Base-by-base conservation (phyloP, 2,888 invertebrate species). In the Ariolimax columbianus region DNA sequence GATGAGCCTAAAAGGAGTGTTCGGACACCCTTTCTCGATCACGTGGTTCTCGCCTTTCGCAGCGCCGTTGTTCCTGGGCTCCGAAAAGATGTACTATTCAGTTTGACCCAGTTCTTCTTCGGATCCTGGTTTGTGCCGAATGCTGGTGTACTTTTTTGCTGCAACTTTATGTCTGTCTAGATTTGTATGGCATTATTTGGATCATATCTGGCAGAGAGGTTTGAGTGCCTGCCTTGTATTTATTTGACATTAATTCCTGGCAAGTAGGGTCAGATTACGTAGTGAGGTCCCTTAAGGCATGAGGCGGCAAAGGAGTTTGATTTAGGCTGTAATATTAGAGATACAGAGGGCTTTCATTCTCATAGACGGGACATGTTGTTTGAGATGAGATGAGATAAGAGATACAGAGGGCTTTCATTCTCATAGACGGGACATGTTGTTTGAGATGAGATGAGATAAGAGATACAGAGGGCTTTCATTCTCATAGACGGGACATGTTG, bases 1-100 rank as follows among this genome's bases (percentile, higher is more conserved):
- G 97, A 97, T 98, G 95, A 98, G 98, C 92, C 97, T 99, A 90
- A 98, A 98, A 93, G 96, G 98, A 0, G 99, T 99, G 6, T 99
- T 99, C 94, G 99, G 99, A 40, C 94, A 95, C 82, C 96, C 98
- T 26, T 98, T 99, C 94, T 98, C 98, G 0, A 94, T 98, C 83
- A 96, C 97, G 6, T 99, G 99, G 99, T 97, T 98, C 92, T 98
- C 97, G 30, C 98, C 98, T 0, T 98, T 99, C 94, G 97, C 90
- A 14, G 89, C 90, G 33, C 92, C 92, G 26, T 89, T 88, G 79
- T 92, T 90, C 88, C 89, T 90, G 23, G 89, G 90, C 75, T 88
- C 89, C 83, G 89, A 90, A 84, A 89, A 90, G 14, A 88, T 88
- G 70, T 86, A 89, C 55, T 90, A 91, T 85, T 89, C 90, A 82